A percentile compares a stretch with the other conserved stretches of the same genome.
These are phyloP conservation scores for Pituophis catenifer DNA, from an alignment of 2,113 vertebrate genomes.

Conservation along the genomic window DNA sequence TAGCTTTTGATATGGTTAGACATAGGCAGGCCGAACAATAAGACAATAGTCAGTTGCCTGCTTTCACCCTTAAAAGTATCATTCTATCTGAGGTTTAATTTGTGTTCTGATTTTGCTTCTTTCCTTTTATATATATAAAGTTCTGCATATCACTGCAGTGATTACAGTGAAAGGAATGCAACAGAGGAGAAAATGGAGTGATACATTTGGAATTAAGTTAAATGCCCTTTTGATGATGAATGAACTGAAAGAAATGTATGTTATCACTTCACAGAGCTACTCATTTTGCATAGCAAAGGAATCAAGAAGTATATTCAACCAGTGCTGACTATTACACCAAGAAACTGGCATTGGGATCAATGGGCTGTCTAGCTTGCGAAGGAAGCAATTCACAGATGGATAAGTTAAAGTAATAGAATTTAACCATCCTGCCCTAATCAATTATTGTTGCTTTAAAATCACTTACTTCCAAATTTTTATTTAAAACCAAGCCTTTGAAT, in stretches of 20 bases:
- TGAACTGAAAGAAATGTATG: slow-evolving; percentile 22
- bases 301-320: background rate
- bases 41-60: background rate
- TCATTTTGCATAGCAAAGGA: slow-evolving; percentile 12
- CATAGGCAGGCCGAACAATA: background rate
- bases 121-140: background rate
- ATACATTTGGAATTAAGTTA: slow-evolving; percentile 19
- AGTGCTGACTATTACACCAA: background rate
- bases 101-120: slow-evolving; percentile 13
- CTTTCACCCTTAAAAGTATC: background rate
- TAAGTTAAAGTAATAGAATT: background rate
- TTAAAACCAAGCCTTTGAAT: background rate
- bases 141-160: slow-evolving; percentile 1
- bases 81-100: background rate
- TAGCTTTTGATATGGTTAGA: background rate
- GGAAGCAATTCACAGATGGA: background rate
- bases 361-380: background rate
- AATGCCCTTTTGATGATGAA: slow-evolving; percentile 22
- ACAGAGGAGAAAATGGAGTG: slow-evolving; percentile 15
- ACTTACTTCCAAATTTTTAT: background rate
- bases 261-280: slow-evolving; percentile 4
- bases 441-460: background rate
- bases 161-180: slow-evolving; percentile 1
- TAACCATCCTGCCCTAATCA: background rate
- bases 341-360: background rate